A percentile compares a stretch with the other conserved stretches of the same genome.
These are phyloP conservation scores for Tadarida brasiliensis DNA, from an alignment of 2,797 vertebrate species.

Conservation along the genomic window DNA sequence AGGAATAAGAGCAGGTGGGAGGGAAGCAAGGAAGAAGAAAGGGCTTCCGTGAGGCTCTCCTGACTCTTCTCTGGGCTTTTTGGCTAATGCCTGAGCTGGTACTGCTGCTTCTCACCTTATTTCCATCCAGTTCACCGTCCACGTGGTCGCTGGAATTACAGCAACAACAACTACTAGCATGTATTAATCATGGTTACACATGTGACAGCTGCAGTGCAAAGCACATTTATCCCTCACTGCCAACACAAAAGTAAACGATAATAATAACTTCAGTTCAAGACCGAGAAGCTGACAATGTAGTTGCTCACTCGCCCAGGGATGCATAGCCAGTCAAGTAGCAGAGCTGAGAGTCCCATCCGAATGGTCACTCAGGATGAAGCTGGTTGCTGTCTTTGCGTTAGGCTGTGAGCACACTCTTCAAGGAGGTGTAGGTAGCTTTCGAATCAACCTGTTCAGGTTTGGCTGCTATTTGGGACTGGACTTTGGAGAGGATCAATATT, in stretches of 20 bases:
- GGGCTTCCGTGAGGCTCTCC: background rate
- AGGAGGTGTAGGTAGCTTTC: background rate
- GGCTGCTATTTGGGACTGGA: background rate
- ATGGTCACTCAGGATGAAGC: accelerated
- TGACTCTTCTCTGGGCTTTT: background rate
- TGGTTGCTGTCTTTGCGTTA: background rate
- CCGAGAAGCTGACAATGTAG: background rate
- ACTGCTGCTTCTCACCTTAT: background rate
- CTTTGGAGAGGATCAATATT: background rate
- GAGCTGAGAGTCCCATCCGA: background rate
- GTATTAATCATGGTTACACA: background rate
- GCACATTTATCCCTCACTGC: background rate
- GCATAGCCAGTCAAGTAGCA: background rate
- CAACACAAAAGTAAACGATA: background rate
- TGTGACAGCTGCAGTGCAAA: background rate
- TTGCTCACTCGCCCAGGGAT: background rate
- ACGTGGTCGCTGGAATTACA: background rate
- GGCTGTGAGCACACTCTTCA: background rate
- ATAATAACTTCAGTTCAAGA: background rate
- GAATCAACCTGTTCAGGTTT: background rate
- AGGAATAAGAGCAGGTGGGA: background rate
- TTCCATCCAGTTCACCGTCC: background rate
- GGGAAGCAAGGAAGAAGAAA: background rate
- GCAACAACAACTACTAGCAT: background rate
- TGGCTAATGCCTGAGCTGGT: background rate